These are phyloP conservation scores for Calyptomena viridis DNA, from an alignment of 2,113 vertebrate species.

Conservation along the genomic window DNA sequence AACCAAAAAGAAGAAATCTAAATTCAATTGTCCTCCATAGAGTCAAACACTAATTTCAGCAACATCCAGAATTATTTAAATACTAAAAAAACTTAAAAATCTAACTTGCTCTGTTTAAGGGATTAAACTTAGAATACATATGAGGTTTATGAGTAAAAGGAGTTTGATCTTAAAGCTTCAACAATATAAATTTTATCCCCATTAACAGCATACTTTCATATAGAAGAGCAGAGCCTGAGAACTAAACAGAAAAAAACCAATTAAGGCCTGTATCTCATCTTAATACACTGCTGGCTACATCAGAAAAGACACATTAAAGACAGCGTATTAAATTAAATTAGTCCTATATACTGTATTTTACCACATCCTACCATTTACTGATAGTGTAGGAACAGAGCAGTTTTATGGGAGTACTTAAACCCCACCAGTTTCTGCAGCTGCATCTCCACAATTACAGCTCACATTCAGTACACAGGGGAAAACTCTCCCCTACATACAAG, in stretches of 20 bases:
- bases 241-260: not conserved
- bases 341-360: not conserved
- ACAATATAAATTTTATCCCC: not conserved
- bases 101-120: not conserved
- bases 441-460: not conserved
- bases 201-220: not conserved
- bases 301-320: not conserved
- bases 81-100: not conserved
- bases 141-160: not conserved
- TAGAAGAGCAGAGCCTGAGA: not conserved
- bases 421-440: not conserved
- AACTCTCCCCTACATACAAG: not conserved
- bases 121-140: not conserved
- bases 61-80: not conserved
- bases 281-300: not conserved
- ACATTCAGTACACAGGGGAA: not conserved
- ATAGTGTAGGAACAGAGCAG: not conserved
- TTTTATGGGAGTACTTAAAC: not conserved
- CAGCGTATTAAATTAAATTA: not conserved
- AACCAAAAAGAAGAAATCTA: not conserved
- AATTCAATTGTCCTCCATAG: fast-evolving
- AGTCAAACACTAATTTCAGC: not conserved
- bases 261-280: not conserved
- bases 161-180: not conserved
- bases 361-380: not conserved